phyloP scores from a whole-genome alignment of 2,888 invertebrate genomes.

The Oscheius onirici region DNA sequence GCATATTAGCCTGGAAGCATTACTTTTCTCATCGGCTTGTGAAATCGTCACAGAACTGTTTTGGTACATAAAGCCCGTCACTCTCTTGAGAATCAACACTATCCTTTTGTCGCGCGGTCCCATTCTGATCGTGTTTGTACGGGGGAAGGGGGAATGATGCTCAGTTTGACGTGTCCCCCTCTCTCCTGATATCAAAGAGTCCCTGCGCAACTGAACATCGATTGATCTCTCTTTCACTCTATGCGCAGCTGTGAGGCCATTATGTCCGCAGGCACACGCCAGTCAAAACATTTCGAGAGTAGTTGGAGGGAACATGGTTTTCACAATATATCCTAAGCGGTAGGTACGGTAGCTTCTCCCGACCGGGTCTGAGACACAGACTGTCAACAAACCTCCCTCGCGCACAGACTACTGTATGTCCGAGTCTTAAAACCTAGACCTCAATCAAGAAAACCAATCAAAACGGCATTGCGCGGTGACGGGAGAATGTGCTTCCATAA shows the following conservation, averaged over 20 bases:
- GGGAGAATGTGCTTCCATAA: no score
- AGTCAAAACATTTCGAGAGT: conserved; percentile 4
- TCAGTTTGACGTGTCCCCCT: conserved; percentile 19
- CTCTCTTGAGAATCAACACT: background rate
- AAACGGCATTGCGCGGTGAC: no score
- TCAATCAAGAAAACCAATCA: no score
- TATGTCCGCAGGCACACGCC: conserved; percentile 30
- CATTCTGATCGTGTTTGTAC: conserved; percentile 12
- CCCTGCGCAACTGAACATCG: conserved; percentile 28
- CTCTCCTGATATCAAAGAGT: conserved; percentile 28
- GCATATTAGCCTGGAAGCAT: background rate
- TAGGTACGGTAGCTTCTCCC: no score
- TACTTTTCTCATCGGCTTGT: background rate
- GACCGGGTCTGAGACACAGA: no score
- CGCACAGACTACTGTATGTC: no score
- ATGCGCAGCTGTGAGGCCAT: conserved; percentile 30
- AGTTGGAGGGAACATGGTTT: no score
- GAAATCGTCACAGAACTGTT: background rate
- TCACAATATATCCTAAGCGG: no score
- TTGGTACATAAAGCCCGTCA: background rate
- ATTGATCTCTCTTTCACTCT: conserved; percentile 12
- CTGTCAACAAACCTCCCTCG: no score
- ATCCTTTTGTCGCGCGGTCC: background rate
- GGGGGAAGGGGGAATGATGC: background rate
- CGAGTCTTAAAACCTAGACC: no score